Conservation (phyloP, 1,140 invertebrate species). For the Neocloeon triangulifer region DNA sequence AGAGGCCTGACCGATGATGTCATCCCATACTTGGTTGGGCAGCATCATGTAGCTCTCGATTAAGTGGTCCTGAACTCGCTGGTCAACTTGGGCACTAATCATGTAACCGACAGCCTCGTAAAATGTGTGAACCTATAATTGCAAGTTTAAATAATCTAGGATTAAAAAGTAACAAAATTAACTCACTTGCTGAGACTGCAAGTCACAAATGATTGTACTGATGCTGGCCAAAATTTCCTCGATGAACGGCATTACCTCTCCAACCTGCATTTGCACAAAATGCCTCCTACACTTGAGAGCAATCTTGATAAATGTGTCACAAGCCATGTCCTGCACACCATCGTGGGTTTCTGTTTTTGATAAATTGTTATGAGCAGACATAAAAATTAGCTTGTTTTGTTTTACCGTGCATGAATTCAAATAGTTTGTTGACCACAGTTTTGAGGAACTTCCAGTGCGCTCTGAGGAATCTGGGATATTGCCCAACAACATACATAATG, state of each 20-base stretch:
- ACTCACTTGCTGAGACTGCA: constrained; percentile 79
- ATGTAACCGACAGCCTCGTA: constrained; percentile 99
- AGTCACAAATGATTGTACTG: constrained; percentile 94
- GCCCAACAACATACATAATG: constrained; percentile 99
- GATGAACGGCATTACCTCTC: constrained; percentile 94
- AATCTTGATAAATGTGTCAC: constrained; percentile 99
- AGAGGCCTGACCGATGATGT: constrained; percentile 90
- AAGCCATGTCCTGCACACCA: constrained; percentile 99
- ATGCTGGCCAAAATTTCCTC: constrained; percentile 95
- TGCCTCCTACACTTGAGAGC: constrained; percentile 96
- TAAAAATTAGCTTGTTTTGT: neutral
- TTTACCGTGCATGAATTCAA: constrained; percentile 98
- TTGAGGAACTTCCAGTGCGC: constrained; percentile 99
- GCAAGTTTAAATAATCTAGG: too few relatives aligned
- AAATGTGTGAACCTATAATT: constrained; percentile 89
- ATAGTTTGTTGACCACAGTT: constrained; percentile 99
- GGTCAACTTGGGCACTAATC: constrained; percentile 88
- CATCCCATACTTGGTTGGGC: constrained; percentile 98
- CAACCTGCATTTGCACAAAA: constrained; percentile 91
- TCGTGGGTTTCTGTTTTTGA: constrained; percentile 77
- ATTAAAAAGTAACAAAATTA: too few relatives aligned
- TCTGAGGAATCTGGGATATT: constrained; percentile 94
- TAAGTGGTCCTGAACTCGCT: constrained; percentile 67
- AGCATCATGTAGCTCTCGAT: constrained; percentile 96
- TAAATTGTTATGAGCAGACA: constrained; percentile 2